Conservation (phyloP, 1,140 invertebrate genomes). For the Scaptodrosophila lebanonensis region DNA sequence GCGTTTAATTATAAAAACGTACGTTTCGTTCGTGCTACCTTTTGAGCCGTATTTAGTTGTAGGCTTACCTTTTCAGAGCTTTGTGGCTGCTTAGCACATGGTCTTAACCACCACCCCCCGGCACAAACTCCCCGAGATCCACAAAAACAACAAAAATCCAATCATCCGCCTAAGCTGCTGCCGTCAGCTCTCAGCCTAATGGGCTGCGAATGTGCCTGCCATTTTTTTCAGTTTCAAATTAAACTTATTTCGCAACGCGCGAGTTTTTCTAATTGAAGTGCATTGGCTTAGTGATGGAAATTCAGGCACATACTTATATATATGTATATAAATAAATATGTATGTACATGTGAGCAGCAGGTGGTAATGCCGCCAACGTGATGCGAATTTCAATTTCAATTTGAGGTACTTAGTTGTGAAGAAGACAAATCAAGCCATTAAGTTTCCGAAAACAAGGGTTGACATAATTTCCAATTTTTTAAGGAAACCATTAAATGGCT, state of each 20-base stretch:
- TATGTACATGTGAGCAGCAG: constrained; percentile 20
- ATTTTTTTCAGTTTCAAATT: not conserved
- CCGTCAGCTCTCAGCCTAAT: not conserved
- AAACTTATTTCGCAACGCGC: too few relatives aligned
- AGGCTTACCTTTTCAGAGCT: not conserved
- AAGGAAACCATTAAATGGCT: too few relatives aligned
- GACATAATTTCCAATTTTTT: too few relatives aligned
- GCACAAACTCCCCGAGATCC: too few relatives aligned
- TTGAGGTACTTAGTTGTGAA: not conserved
- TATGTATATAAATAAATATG: too few relatives aligned
- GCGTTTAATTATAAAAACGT: constrained; percentile 52
- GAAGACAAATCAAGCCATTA: too few relatives aligned
- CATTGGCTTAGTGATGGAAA: constrained; percentile 70
- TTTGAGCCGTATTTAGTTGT: not conserved
- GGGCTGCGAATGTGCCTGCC: too few relatives aligned
- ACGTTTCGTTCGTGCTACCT: constrained; percentile 15
- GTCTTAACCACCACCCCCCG: too few relatives aligned
- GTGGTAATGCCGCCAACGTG: constrained; percentile 35
- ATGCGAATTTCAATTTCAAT: constrained; percentile 47
- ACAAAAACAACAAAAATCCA: constrained; percentile 41
- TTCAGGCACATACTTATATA: too few relatives aligned
- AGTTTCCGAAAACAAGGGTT: too few relatives aligned
- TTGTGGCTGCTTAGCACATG: too few relatives aligned
- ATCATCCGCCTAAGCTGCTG: constrained; percentile 58
- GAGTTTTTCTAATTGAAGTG: constrained; percentile 71